Conservation (phyloP, 2,888 invertebrate genomes). For the Scaptomyza flava region DNA sequence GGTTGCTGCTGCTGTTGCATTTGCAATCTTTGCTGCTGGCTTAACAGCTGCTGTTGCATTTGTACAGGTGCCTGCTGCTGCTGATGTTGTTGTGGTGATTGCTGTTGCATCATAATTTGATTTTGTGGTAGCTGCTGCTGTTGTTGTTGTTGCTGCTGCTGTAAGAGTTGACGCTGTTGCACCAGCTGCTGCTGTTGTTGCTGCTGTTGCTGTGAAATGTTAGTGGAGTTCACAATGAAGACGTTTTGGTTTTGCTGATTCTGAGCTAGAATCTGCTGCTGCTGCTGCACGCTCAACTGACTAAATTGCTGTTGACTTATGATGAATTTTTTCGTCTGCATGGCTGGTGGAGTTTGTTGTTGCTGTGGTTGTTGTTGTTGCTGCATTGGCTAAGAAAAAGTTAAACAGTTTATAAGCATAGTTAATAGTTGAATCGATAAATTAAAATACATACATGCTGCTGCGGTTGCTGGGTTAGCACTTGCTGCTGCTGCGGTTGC, state of each 20-base stretch:
- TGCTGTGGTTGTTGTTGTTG: slow-evolving; percentile 60
- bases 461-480: slow-evolving; percentile 54
- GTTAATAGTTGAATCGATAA: neutral
- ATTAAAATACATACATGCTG: slow-evolving; percentile 49
- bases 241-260: slow-evolving; percentile 84
- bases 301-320: slow-evolving; percentile 88
- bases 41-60: slow-evolving; percentile 70
- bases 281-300: slow-evolving; percentile 87
- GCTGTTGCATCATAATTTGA: slow-evolving; percentile 61
- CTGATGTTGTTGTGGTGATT: slow-evolving; percentile 65
- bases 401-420: neutral
- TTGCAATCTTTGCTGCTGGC: slow-evolving; percentile 62
- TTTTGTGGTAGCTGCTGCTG: slow-evolving; percentile 73
- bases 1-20: slow-evolving; percentile 78
- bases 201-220: slow-evolving; percentile 75
- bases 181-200: slow-evolving; percentile 76
- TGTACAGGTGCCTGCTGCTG: slow-evolving; percentile 59
- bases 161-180: slow-evolving; percentile 61
- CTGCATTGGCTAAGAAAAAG: slow-evolving; percentile 44
- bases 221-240: slow-evolving; percentile 83
- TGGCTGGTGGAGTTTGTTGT: slow-evolving; percentile 69
- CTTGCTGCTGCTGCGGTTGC: slow-evolving; percentile 51
- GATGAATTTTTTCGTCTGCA: slow-evolving; percentile 83
- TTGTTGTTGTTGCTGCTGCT: slow-evolving; percentile 64
- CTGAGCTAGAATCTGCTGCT: slow-evolving; percentile 84